Conservation (phyloP, 2,797 vertebrate genomes). For the Dryobates pubescens region DNA sequence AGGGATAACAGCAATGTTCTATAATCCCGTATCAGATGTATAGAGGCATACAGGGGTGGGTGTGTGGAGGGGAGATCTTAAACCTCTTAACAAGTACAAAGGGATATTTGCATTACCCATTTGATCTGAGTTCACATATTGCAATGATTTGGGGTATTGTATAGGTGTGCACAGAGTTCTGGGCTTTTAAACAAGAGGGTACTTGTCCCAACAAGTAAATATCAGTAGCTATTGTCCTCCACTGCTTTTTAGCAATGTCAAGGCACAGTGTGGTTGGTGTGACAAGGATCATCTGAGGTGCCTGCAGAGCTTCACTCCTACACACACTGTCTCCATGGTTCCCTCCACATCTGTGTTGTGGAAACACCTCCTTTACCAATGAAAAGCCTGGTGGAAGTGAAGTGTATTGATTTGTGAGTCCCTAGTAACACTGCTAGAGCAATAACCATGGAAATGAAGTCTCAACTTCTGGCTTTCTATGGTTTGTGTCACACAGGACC, state of each 20-base stretch:
- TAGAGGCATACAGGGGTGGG: not conserved
- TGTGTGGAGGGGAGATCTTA: not conserved
- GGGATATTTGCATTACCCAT: conserved; percentile 44
- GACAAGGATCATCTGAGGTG: not conserved
- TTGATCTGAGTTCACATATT: conserved; percentile 20
- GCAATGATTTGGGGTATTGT: conserved; percentile 1
- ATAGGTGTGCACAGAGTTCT: conserved; percentile 14
- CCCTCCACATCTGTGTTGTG: conserved; percentile 16
- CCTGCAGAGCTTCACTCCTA: not conserved
- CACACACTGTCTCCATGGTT: not conserved
- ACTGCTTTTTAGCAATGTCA: not conserved
- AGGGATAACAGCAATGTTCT: conserved; percentile 40
- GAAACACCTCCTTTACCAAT: conserved; percentile 5
- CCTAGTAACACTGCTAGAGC: not conserved
- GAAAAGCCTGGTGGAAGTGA: not conserved
- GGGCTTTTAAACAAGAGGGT: conserved; percentile 21
- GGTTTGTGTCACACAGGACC: not conserved
- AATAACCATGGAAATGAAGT: not conserved
- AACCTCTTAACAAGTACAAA: conserved; percentile 20
- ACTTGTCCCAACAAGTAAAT: conserved; percentile 49
- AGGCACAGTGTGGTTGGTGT: not conserved
- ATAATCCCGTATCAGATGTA: conserved; percentile 33
- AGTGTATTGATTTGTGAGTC: not conserved
- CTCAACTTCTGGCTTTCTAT: not conserved
- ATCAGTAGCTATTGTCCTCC: conserved; percentile 15